Percentiles rank a stretch among this genome's conserved stretches.
Conservation (phyloP, 2,888 invertebrate genomes). For the Trachelus tabidus region DNA sequence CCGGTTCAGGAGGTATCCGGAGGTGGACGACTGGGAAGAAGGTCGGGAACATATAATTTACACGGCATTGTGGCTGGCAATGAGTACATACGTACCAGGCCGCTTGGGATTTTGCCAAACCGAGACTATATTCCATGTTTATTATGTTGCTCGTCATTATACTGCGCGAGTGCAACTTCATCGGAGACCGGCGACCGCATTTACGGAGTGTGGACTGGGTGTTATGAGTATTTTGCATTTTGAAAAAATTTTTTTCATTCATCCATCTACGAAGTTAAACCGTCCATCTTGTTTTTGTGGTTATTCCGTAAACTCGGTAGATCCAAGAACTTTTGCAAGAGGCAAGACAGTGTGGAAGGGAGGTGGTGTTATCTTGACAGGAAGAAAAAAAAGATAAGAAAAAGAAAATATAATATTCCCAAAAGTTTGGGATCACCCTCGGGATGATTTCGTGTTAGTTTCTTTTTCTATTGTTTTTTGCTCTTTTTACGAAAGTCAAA, state of each 20-base stretch:
- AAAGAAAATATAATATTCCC: neutral
- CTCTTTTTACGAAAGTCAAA: neutral
- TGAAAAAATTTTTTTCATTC: too few species aligned
- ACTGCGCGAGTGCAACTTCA: constrained; percentile 3
- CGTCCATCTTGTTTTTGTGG: neutral
- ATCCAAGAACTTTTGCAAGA: neutral
- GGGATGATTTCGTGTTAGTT: neutral
- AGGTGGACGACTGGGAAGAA: neutral
- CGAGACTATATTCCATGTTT: constrained; percentile 9
- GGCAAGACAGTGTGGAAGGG: neutral
- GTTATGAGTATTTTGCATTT: too few species aligned
- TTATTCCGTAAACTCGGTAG: neutral
- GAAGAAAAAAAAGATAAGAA: neutral
- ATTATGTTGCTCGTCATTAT: constrained; percentile 9
- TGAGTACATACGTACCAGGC: constrained; percentile 6
- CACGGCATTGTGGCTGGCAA: constrained; percentile 12
- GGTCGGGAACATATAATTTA: constrained; percentile 6
- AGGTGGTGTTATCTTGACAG: neutral
- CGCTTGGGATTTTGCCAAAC: constrained; percentile 11
- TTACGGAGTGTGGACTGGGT: neutral
- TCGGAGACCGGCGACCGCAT: neutral
- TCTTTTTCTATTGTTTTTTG: neutral
- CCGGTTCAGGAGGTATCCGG: neutral
- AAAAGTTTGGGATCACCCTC: neutral
- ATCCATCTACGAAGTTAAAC: too few species aligned